phyloP scores from a whole-genome alignment of 2,797 vertebrate species.

The Mormyrops attenuatus region DNA sequence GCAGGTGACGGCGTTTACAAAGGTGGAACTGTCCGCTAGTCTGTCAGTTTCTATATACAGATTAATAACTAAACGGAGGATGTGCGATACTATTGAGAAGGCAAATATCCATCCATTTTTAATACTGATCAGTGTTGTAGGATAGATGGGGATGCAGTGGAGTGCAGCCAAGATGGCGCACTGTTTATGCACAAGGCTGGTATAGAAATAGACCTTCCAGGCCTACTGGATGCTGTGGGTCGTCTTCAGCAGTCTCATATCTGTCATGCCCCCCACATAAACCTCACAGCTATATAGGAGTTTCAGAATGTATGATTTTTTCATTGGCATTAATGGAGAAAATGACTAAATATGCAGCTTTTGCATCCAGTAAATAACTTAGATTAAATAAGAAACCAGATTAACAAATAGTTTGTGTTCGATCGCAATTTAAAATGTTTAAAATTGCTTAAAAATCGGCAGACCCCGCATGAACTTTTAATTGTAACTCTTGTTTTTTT shows the following conservation, averaged over 20 bases:
- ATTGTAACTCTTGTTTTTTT: slow-evolving; percentile 14
- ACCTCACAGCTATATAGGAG: not conserved
- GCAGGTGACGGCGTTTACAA: not conserved
- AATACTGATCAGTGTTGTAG: not conserved
- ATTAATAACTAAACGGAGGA: not conserved
- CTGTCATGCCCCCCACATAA: not conserved
- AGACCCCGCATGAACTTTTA: not conserved
- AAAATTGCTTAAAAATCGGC: not conserved
- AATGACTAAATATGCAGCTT: not conserved
- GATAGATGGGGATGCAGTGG: not conserved
- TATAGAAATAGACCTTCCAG: not conserved
- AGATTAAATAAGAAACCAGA: not conserved
- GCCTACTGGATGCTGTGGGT: not conserved
- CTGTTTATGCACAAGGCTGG: not conserved
- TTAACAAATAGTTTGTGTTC: not conserved
- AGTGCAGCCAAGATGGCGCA: not conserved
- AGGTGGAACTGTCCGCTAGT: not conserved
- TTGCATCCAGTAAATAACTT: not conserved
- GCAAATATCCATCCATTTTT: not conserved
- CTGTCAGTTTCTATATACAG: not conserved
- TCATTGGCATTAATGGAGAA: not conserved
- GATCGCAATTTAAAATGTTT: not conserved
- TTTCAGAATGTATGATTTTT: not conserved
- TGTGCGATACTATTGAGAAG: not conserved
- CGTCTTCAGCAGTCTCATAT: not conserved